A percentile compares a stretch with the other conserved stretches of the same genome.
These are phyloP conservation scores for Athalia rosae DNA, from an alignment of 2,888 invertebrate species.

Conservation along the genomic window DNA sequence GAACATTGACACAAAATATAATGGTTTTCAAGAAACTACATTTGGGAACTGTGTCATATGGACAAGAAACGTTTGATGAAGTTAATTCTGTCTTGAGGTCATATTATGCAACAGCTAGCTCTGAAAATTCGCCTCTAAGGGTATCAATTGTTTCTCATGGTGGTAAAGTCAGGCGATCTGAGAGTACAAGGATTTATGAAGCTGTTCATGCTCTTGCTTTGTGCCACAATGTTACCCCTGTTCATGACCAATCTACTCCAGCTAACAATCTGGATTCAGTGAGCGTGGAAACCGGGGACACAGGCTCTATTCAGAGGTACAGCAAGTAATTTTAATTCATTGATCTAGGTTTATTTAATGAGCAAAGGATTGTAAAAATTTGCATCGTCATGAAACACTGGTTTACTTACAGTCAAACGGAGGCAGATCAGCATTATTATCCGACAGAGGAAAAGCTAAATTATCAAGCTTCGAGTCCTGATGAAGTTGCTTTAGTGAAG, in stretches of 20 bases:
- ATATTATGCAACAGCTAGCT: constrained; percentile 57
- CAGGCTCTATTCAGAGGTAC: constrained; percentile 70
- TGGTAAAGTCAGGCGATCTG: constrained; percentile 79
- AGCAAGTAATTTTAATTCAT: neutral
- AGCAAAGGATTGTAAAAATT: neutral
- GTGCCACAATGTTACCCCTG: constrained; percentile 99
- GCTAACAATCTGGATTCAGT: constrained; percentile 63
- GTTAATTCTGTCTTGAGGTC: constrained; percentile 72
- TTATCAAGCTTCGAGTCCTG: constrained; percentile 86
- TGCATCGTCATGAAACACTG: neutral
- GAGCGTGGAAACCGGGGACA: constrained; percentile 68
- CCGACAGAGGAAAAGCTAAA: constrained; percentile 68
- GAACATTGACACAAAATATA: constrained; percentile 98
- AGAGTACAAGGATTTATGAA: constrained; percentile 87
- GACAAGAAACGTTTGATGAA: constrained; percentile 90
- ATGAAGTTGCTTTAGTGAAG: constrained; percentile 84
- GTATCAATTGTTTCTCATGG: constrained; percentile 56
- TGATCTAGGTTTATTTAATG: neutral
- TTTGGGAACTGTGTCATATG: constrained; percentile 94
- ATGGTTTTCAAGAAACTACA: constrained; percentile 98
- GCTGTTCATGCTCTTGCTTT: constrained; percentile 95
- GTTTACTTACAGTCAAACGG: constrained; percentile 72
- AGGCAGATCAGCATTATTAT: constrained; percentile 77
- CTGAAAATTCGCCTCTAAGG: constrained; percentile 61
- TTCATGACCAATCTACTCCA: constrained; percentile 81